Conservation (phyloP, 2,888 invertebrate genomes). For the Liodrosophila aerea region DNA sequence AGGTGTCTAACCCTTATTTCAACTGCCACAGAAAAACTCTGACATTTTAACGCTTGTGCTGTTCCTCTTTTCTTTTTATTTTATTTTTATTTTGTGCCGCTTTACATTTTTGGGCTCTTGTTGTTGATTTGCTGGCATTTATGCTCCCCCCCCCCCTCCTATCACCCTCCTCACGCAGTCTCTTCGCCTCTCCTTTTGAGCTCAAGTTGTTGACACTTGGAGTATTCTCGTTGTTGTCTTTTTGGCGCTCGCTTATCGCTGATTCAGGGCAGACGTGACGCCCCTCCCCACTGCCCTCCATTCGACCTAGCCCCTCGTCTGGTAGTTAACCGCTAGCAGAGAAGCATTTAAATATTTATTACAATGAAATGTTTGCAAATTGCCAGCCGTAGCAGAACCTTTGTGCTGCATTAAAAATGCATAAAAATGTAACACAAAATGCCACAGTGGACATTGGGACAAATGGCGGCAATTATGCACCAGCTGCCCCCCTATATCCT, state of each 20-base stretch:
- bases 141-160: neutral
- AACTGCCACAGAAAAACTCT: constrained; percentile 59
- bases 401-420: constrained; percentile 38
- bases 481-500: neutral
- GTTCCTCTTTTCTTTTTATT: neutral
- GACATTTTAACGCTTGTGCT: constrained; percentile 55
- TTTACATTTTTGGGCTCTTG: constrained; percentile 17
- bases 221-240: constrained; percentile 55
- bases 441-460: neutral
- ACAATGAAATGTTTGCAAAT: constrained; percentile 43
- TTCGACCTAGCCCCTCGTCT: neutral
- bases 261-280: constrained; percentile 40
- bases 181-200: neutral
- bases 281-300: too few relatives aligned
- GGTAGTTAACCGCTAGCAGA: neutral
- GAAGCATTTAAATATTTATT: constrained; percentile 47
- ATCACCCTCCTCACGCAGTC: neutral
- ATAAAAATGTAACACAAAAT: constrained; percentile 39
- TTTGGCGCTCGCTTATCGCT: constrained; percentile 55
- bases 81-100: constrained; percentile 9
- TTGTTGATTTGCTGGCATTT: constrained; percentile 48
- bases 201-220: constrained; percentile 54
- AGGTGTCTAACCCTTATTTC: constrained; percentile 67
- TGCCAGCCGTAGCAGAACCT: constrained; percentile 4
- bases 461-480: constrained; percentile 14